Base-by-base conservation (phyloP, 2,797 vertebrate genomes). In the Acrossocheilus wenchowensis region DNA sequence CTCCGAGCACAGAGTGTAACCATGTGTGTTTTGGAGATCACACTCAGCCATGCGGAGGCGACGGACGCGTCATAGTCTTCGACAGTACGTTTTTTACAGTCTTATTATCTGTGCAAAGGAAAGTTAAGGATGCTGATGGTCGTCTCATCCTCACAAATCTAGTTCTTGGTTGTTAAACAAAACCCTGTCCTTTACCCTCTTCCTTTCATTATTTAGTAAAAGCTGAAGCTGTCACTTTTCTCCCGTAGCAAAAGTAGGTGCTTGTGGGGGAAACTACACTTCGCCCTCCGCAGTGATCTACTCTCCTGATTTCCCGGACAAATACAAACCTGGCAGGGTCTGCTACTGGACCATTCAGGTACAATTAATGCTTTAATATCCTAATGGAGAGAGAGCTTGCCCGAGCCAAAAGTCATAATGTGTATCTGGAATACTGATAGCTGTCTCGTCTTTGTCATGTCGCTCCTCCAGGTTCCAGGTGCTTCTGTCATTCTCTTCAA, bases 1-100 rank as follows among this genome's bases (percentile, higher is more conserved):
- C 97, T 6, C 96, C 96, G 62, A 96, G 96, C 90, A 98, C 96
- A 1, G 97, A 99, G 93, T 99, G 98, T 85, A 99, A 97, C 94
- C 98, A 97, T 43, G 97, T 97, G 91, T 99, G 98, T 93, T 99
- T 99, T 57, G 98, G 98, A n/a, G 97, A 99, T 94, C 98, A 99
- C 90, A 96, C 96, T 83, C 98, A 99, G 94, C 97, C 97, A 74
- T 99, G 98, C 2, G 98, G 98, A 15, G 98, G 98, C 2, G 98
- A 99, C 30, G 98, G 98, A 88, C 96, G 97, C 92, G 95, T 99
- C 93, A 98, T 97, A 93, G 94, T 99, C 91, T 99, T 99, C 57
- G 97, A 98, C 93, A 97, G 98, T 99, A 94, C 97, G 98, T 96
- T 84, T 75, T 12, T n/a, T 23, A 1, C 14, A 48, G 11, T 7